Conservation (phyloP, 2,797 vertebrate genomes). For the Melanotaenia parkinsoni region DNA sequence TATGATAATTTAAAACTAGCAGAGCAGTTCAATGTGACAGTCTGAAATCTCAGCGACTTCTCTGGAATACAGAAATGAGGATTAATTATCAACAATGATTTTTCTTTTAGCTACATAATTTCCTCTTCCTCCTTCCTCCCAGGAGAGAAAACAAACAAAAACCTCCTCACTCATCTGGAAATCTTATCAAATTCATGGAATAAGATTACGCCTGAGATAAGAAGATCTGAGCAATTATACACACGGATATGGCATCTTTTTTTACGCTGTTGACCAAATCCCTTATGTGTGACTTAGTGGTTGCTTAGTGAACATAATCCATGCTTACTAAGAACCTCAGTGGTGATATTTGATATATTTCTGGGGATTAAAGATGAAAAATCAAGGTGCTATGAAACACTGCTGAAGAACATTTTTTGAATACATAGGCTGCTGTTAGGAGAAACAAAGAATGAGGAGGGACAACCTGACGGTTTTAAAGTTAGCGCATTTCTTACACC, state of each 20-base stretch:
- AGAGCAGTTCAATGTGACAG: constrained; percentile 58
- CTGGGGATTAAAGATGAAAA: constrained; percentile 43
- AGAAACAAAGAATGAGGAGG: constrained; percentile 42
- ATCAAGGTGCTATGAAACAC: constrained; percentile 13
- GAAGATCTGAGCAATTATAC: constrained; percentile 63
- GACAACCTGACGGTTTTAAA: constrained; percentile 20
- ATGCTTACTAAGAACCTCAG: constrained; percentile 56
- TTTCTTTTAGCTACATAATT: constrained; percentile 37
- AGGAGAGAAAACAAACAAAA: constrained; percentile 35
- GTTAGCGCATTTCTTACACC: not conserved
- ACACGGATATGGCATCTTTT: constrained; percentile 40
- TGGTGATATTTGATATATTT: constrained; percentile 38
- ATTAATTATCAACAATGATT: constrained; percentile 70
- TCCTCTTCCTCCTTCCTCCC: constrained; percentile 17
- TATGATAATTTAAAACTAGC: constrained; percentile 66
- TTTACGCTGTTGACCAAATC: constrained; percentile 65
- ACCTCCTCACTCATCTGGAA: constrained; percentile 51
- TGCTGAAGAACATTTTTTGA: constrained; percentile 31
- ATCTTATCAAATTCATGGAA: constrained; percentile 45
- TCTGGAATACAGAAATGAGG: constrained; percentile 64
- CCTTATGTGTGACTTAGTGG: constrained; percentile 49
- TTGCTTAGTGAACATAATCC: constrained; percentile 65
- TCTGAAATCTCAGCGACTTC: constrained; percentile 53
- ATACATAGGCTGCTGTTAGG: constrained; percentile 14
- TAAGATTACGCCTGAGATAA: constrained; percentile 59